phyloP scores from a whole-genome alignment of 2,888 invertebrate species.

The Limnephilus auricula region DNA sequence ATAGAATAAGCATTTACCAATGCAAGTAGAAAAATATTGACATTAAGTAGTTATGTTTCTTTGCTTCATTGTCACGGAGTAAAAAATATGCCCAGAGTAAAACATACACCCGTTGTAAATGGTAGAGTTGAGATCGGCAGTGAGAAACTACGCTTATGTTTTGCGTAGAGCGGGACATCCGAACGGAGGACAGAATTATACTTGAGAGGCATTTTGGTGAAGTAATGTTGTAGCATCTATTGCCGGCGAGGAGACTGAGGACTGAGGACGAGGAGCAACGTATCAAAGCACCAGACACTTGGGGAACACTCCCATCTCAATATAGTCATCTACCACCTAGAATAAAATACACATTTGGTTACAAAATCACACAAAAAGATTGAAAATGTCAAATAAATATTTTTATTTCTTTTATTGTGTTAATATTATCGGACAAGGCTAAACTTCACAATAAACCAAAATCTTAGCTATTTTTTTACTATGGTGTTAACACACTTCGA shows the following conservation, averaged over 20 bases:
- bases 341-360: conserved; percentile 66
- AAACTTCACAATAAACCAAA: too few relatives aligned
- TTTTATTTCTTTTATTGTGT: too few relatives aligned
- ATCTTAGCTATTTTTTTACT: too few relatives aligned
- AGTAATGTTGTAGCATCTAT: background rate
- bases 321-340: conserved; percentile 89
- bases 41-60: background rate
- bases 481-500: too few relatives aligned
- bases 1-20: background rate
- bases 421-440: too few relatives aligned
- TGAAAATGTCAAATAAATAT: too few relatives aligned
- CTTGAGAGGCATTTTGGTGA: background rate
- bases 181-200: background rate
- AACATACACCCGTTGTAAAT: too few relatives aligned
- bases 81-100: background rate
- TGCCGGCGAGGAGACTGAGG: background rate
- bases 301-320: conserved; percentile 90
- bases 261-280: background rate
- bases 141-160: background rate
- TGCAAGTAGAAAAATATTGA: background rate
- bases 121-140: background rate
- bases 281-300: conserved; percentile 81
- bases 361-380: too few relatives aligned
- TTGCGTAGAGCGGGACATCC: background rate
- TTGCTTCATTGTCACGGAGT: background rate